Conservation (phyloP, 2,888 invertebrate species). For the Podabrus alpinus region DNA sequence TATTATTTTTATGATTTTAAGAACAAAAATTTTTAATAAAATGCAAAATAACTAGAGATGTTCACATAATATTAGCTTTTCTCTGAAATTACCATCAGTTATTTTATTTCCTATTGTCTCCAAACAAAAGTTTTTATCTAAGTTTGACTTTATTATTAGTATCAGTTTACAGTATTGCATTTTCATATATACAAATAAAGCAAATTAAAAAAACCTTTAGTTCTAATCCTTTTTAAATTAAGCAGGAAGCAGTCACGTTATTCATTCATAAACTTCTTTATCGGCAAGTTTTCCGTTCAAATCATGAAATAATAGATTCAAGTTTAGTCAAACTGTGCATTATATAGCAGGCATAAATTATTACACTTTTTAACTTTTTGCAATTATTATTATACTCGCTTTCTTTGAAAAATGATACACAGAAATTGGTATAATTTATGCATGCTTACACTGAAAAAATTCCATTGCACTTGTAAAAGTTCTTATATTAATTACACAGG, state of each 20-base stretch:
- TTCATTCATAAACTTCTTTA: not conserved
- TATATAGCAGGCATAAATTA: no score
- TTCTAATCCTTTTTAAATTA: not conserved
- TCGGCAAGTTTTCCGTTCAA: not conserved
- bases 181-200: not conserved
- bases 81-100: not conserved
- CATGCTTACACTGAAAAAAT: no score
- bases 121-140: not conserved
- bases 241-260: not conserved
- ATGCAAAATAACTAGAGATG: constrained; percentile 5
- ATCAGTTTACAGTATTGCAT: no score
- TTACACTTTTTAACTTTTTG: no score
- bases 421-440: no score
- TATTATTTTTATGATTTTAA: constrained; percentile 7
- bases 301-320: not conserved
- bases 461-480: no score
- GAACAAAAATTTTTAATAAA: constrained; percentile 27
- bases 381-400: no score
- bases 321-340: not conserved
- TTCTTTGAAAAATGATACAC: no score
- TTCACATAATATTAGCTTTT: not conserved
- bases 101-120: not conserved
- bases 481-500: no score
- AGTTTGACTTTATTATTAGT: not conserved
- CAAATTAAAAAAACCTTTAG: not conserved